These are phyloP conservation scores for Cepphus grylle DNA, from an alignment of 2,113 vertebrate species.

Conservation along the genomic window DNA sequence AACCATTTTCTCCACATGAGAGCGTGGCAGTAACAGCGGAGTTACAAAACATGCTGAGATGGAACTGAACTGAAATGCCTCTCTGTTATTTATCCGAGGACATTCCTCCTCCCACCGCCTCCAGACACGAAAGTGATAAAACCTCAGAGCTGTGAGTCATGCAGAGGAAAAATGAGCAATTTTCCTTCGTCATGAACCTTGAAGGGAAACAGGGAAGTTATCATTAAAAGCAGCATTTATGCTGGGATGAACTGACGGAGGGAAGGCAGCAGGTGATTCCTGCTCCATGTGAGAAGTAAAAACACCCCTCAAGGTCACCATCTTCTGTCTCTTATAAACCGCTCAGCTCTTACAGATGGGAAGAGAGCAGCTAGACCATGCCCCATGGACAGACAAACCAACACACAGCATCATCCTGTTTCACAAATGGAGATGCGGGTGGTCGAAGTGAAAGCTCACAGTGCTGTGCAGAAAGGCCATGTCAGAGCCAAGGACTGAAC, in stretches of 20 bases:
- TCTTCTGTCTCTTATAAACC: not conserved
- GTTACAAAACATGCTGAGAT: not conserved
- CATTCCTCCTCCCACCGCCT: slow-evolving; percentile 26
- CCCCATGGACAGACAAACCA: not conserved
- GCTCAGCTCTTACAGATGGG: not conserved
- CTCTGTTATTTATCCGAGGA: not conserved
- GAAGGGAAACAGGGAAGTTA: slow-evolving; percentile 12
- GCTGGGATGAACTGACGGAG: not conserved
- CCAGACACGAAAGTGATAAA: slow-evolving; percentile 13
- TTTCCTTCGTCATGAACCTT: not conserved
- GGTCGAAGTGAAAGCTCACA: not conserved
- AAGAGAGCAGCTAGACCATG: not conserved
- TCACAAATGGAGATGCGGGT: not conserved
- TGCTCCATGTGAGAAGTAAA: not conserved
- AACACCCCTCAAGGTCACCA: not conserved
- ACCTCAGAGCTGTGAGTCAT: not conserved
- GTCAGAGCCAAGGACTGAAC: not conserved
- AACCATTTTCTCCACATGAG: not conserved
- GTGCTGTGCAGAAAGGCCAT: not conserved
- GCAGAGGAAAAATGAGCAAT: not conserved
- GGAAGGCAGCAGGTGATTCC: not conserved
- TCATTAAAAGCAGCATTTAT: not conserved
- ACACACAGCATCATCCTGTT: accelerated
- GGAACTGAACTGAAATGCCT: not conserved
- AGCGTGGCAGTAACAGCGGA: not conserved